Conservation (phyloP, 2,797 vertebrate species). For the Rhynchonycteris naso region DNA sequence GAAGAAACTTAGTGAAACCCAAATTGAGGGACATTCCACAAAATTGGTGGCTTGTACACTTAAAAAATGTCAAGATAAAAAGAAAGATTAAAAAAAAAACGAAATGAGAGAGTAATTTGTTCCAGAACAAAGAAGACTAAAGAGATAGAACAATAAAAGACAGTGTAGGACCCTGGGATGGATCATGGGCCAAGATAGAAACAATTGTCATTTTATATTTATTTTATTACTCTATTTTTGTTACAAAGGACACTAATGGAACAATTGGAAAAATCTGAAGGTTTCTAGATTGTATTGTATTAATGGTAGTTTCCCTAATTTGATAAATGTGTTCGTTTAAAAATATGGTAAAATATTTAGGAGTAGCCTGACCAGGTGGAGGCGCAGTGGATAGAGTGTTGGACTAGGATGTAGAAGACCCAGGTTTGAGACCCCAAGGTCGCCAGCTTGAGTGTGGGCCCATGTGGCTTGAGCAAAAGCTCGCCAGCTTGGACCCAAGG, state of each 20-base stretch:
- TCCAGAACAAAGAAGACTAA: neutral
- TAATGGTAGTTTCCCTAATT: constrained; percentile 26
- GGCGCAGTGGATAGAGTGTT: no score
- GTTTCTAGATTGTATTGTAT: neutral
- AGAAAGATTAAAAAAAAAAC: neutral
- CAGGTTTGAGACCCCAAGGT: no score
- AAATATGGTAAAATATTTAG: constrained; percentile 42
- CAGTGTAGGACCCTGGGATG: neutral
- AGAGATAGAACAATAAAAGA: neutral
- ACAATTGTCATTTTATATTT: neutral
- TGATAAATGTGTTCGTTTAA: neutral
- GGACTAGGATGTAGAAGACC: no score
- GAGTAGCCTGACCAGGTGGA: no score
- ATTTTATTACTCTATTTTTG: constrained; percentile 13
- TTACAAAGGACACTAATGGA: neutral
- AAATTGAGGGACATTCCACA: neutral
- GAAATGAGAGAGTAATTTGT: no score
- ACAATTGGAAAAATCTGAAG: neutral
- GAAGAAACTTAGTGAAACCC: neutral
- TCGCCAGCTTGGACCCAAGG: no score
- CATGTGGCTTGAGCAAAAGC: no score
- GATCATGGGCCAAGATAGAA: neutral
- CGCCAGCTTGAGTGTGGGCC: no score
- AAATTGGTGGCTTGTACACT: neutral
- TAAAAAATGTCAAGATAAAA: constrained; percentile 30